phyloP scores from a whole-genome alignment of 2,888 invertebrate genomes.

The Acleris laterana region DNA sequence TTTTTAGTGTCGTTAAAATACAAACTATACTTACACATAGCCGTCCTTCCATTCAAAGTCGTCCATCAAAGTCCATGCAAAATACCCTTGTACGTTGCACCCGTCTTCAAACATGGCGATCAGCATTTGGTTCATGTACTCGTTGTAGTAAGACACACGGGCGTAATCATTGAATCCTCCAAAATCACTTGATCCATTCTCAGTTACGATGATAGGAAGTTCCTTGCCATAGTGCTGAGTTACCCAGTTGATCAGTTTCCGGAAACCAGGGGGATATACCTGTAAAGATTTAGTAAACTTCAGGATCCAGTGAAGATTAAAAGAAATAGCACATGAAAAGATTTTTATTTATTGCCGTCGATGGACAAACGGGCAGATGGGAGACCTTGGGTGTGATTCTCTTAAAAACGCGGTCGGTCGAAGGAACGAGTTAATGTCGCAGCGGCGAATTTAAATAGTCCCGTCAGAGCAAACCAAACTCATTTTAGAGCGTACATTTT shows the following conservation, averaged over 20 bases:
- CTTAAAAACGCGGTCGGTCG: too few species aligned
- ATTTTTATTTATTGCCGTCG: too few species aligned
- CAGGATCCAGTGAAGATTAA: too few species aligned
- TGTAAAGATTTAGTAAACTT: conserved; percentile 47
- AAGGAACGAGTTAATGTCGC: too few species aligned
- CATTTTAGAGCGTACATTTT: too few species aligned
- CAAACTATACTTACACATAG: conserved; percentile 67
- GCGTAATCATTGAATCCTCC: conserved; percentile 56
- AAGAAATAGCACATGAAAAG: too few species aligned
- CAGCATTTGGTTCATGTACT: conserved; percentile 54
- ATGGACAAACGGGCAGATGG: too few species aligned
- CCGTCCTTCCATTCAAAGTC: conserved; percentile 81
- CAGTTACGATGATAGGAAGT: conserved; percentile 77
- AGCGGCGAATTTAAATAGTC: too few species aligned
- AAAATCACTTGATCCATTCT: conserved; percentile 77
- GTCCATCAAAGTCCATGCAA: conserved; percentile 81
- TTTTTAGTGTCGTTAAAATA: too few species aligned
- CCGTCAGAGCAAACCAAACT: too few species aligned
- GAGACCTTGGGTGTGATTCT: too few species aligned
- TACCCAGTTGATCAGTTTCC: conserved; percentile 86
- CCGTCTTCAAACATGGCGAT: conserved; percentile 54
- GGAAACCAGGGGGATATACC: conserved; percentile 86
- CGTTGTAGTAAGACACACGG: conserved; percentile 74
- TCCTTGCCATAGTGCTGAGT: conserved; percentile 83
- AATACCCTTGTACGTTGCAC: conserved; percentile 68